Percentiles rank a stretch among this genome's conserved stretches.
Conservation (phyloP, 2,888 invertebrate species). For the Gibbula magus region DNA sequence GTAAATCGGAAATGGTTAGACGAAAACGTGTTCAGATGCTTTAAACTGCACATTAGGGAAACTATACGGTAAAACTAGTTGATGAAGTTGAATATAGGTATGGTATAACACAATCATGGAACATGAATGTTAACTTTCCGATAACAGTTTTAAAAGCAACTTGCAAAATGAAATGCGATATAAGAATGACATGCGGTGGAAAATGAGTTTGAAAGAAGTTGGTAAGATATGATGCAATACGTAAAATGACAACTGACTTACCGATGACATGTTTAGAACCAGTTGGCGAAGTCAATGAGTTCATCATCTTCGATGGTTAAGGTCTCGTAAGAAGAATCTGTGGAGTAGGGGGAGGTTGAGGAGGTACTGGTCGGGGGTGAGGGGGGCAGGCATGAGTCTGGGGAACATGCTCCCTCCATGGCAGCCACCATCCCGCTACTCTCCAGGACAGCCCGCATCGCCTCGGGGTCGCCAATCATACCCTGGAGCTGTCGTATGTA, state of each 20-base stretch:
- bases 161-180: too few relatives aligned
- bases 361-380: constrained; percentile 31
- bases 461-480: constrained; percentile 62
- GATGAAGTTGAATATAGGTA: too few relatives aligned
- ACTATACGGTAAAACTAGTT: too few relatives aligned
- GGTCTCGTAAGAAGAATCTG: constrained; percentile 37
- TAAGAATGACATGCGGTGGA: too few relatives aligned
- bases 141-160: too few relatives aligned
- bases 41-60: too few relatives aligned
- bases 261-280: constrained; percentile 50
- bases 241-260: too few relatives aligned
- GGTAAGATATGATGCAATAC: background rate
- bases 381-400: constrained; percentile 28
- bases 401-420: background rate
- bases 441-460: constrained; percentile 48
- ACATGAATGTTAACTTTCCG: background rate
- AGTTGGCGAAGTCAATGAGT: constrained; percentile 62
- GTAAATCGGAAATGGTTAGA: background rate
- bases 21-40: too few relatives aligned
- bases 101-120: too few relatives aligned
- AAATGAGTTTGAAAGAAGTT: background rate
- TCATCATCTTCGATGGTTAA: constrained; percentile 59
- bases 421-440: constrained; percentile 10
- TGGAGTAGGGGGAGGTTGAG: constrained; percentile 17
- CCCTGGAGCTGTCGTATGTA: constrained; percentile 67